Evolutionary conservation across 2,797 vertebrate species (phyloP).

Genomic region (Euthynnus affinis): DNA sequence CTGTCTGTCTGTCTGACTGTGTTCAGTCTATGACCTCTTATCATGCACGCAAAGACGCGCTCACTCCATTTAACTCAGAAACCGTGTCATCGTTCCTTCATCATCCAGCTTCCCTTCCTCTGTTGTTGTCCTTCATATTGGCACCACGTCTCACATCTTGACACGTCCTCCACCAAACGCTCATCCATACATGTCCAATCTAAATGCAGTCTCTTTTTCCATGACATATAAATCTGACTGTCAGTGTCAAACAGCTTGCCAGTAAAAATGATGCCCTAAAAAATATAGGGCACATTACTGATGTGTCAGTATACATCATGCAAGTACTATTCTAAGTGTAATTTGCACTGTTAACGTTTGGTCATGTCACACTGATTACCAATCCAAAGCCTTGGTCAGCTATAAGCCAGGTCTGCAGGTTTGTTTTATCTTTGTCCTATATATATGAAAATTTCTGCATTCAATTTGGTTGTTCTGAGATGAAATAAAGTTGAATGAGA

Average conservation of each 20-base stretch:
- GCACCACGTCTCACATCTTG: constrained; percentile 14
- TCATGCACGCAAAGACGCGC: background rate
- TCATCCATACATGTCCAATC: constrained; percentile 39
- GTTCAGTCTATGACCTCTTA: constrained; percentile 1
- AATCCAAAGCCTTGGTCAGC: too few species aligned
- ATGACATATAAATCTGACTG: constrained; percentile 36
- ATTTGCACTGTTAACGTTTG: background rate
- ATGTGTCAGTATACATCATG: background rate
- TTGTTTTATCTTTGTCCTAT: background rate
- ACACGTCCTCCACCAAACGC: constrained; percentile 2
- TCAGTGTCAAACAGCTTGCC: constrained; percentile 25
- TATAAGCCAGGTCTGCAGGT: too few species aligned
- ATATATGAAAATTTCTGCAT: background rate
- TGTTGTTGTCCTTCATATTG: constrained; percentile 38
- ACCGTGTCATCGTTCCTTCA: constrained; percentile 9
- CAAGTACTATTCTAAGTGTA: background rate
- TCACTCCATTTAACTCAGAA: background rate
- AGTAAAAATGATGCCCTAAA: constrained; percentile 6
- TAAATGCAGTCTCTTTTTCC: constrained; percentile 69
- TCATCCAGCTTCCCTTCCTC: background rate
- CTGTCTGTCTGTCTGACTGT: constrained; percentile 54
- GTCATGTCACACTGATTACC: background rate
- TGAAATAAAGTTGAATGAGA: background rate
- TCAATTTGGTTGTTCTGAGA: background rate
- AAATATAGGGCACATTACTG: constrained; percentile 12